phyloP scores from a whole-genome alignment of 2,888 invertebrate genomes.

The Luffia ferchaultella region DNA sequence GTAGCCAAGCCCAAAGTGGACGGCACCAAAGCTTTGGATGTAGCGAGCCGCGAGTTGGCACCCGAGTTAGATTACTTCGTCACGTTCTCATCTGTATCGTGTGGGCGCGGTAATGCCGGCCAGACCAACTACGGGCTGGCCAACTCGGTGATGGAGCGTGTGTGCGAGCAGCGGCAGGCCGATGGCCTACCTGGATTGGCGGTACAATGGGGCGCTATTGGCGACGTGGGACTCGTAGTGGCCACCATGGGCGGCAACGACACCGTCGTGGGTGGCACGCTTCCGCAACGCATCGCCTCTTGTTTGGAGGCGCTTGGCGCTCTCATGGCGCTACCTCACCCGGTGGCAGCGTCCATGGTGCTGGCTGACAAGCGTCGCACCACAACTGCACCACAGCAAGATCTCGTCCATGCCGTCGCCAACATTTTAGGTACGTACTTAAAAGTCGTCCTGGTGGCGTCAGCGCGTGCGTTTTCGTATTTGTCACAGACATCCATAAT shows the following conservation, averaged over 20 bases:
- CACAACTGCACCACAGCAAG: conserved; percentile 55
- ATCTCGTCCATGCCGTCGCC: conserved; percentile 80
- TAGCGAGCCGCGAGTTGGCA: conserved; percentile 77
- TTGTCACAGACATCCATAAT: too few relatives aligned
- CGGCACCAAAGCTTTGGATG: conserved; percentile 84
- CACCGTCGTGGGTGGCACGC: conserved; percentile 91
- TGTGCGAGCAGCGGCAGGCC: conserved; percentile 84
- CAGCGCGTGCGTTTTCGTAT: too few relatives aligned
- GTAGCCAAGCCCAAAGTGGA: conserved; percentile 88
- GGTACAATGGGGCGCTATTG: conserved; percentile 99
- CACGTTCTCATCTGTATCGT: conserved; percentile 95
- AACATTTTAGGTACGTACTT: conserved; percentile 85
- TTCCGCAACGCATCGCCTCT: conserved; percentile 95
- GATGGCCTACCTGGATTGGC: conserved; percentile 88
- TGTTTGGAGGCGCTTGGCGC: conserved; percentile 88
- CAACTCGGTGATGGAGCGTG: conserved; percentile 97
- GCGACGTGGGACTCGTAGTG: conserved; percentile 93
- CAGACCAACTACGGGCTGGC: conserved; percentile 97
- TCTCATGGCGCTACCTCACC: conserved; percentile 89
- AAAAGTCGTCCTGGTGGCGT: too few relatives aligned
- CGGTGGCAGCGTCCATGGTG: conserved; percentile 85
- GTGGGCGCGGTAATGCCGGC: conserved; percentile 96
- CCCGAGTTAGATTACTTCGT: conserved; percentile 92
- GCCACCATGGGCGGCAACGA: conserved; percentile 92
- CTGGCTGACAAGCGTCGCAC: conserved; percentile 84